phyloP scores from a whole-genome alignment of 2,113 vertebrate species.

The Calypte anna region DNA sequence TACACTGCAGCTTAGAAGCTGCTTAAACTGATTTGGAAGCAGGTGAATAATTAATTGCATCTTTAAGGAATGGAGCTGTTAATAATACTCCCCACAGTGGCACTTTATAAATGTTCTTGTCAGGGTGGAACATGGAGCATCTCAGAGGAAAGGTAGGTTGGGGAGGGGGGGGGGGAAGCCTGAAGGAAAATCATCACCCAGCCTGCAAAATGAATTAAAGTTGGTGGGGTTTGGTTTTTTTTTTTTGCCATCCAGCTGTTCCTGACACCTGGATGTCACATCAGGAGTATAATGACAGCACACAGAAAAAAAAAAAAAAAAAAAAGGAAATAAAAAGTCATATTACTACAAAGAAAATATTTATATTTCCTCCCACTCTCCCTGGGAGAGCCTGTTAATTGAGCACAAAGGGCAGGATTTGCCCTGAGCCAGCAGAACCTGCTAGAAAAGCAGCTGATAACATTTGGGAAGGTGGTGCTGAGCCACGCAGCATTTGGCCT shows the following conservation, averaged over 20 bases:
- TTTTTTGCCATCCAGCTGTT: constrained; percentile 44
- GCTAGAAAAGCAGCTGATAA: neutral
- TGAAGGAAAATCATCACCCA: neutral
- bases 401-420: constrained; percentile 33
- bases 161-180: neutral
- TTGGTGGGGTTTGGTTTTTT: neutral
- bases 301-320: neutral
- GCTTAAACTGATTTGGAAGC: constrained; percentile 68
- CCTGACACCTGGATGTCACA: constrained; percentile 50
- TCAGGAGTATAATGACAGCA: constrained; percentile 32
- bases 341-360: constrained; percentile 38
- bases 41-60: constrained; percentile 76
- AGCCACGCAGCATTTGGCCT: neutral
- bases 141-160: neutral
- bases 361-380: constrained; percentile 56
- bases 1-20: constrained; percentile 51
- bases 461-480: neutral
- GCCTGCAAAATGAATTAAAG: neutral
- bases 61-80: constrained; percentile 68
- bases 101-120: constrained; percentile 47
- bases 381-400: constrained; percentile 14
- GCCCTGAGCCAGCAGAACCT: neutral
- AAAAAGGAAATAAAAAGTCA: neutral
- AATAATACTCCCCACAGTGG: constrained; percentile 61
- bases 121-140: constrained; percentile 16